A percentile compares a stretch with the other conserved stretches of the same genome.
These are phyloP conservation scores for Procambarus virginalis DNA, from an alignment of 1,140 invertebrate genomes.

Conservation along the genomic window DNA sequence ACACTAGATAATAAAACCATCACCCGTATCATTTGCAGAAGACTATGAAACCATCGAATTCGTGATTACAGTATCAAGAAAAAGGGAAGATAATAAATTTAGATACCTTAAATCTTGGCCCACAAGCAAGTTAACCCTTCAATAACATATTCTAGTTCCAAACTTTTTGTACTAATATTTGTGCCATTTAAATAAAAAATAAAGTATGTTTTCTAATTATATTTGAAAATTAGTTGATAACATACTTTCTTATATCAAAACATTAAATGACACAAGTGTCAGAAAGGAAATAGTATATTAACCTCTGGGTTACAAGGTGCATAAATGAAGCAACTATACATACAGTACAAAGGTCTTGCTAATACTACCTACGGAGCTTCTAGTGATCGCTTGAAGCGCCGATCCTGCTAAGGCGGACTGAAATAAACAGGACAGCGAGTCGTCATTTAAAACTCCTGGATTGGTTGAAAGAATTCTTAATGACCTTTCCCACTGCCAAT, in stretches of 20 bases:
- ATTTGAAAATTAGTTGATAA: not conserved
- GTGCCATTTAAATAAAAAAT: no score
- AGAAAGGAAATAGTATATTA: not conserved
- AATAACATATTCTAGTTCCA: not conserved
- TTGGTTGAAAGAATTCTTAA: not conserved
- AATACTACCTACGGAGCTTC: conserved; percentile 50
- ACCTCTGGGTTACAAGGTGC: not conserved
- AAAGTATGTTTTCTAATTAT: no score
- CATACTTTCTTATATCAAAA: not conserved
- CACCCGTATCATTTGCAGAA: not conserved
- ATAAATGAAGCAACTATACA: not conserved
- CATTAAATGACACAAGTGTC: not conserved
- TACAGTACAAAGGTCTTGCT: conserved; percentile 3
- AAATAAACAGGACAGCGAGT: conserved; percentile 50
- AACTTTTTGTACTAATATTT: not conserved
- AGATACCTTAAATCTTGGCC: not conserved
- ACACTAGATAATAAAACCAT: not conserved
- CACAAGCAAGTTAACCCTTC: not conserved
- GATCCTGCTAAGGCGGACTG: conserved; percentile 64
- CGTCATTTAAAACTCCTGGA: conserved; percentile 42
- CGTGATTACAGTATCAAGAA: not conserved
- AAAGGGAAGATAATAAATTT: not conserved
- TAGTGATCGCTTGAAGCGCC: conserved; percentile 47
- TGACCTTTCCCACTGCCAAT: conserved; percentile 1
- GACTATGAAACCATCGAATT: not conserved